Evolutionary conservation across 1,140 invertebrate genomes (phyloP), one percentile per base, ranked within the genome.

Genomic region (Cyclargus thomasi): DNA sequence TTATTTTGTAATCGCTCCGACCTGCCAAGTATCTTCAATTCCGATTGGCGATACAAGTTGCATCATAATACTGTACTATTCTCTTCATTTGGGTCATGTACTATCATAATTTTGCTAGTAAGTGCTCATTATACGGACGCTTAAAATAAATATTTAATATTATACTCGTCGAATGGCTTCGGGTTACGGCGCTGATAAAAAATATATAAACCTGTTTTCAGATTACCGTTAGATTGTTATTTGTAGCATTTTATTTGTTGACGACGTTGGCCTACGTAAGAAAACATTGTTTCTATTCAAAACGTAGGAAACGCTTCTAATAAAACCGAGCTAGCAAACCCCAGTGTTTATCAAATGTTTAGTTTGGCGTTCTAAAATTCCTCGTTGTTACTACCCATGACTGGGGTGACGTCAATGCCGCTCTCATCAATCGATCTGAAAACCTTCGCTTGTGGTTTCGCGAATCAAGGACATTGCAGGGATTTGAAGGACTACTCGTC

Each of bases 31-130:
- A 75, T 69, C 67, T 74, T 73, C 71, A 73, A 74, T 72, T 75
- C 67, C 70, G 69, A 69, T 69, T 71, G 68, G 79, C 75, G 76
- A 75, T 75, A 65, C 65, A 64, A 64, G 73, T 83, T 85, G 75
- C 85, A 80, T 81, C 82, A 86, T 70, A 67, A 72, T 65, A 70
- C 75, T 81, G 74, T 81, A 78, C 77, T 74, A 75, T 74, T 77
- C 72, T 74, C 70, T 82, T 72, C 81, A 90, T 85, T 68, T 90
- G 74, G 85, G 85, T 85, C 85, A 85, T 80, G 79, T 82, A 82
- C 78, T 74, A 73, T 73, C 29, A 78, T 74, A 76, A 70, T 78
- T 86, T 82, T 82, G 82, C 79, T 80, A 47, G 39, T 8, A 14
- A 47, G 39, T 47, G 39, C 10, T 47, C 39, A 47, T 47, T 47